Conservation (phyloP, 2,888 invertebrate genomes). For the Xanthia icteritia region DNA sequence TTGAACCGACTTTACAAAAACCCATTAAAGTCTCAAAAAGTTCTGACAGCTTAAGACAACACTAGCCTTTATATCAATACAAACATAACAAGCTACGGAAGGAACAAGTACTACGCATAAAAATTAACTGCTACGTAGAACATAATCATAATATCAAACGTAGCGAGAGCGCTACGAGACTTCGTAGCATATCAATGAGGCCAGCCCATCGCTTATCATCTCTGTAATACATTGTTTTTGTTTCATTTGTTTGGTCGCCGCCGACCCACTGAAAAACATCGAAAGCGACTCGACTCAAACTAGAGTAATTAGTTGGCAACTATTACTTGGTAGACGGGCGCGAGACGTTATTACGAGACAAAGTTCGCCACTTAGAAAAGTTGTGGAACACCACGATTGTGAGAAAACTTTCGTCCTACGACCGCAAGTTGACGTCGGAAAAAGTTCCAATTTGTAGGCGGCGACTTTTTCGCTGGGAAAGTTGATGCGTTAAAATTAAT, state of each 20-base stretch:
- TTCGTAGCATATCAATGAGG: constrained; percentile 73
- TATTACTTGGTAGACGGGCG: constrained; percentile 77
- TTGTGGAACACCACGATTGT: constrained; percentile 71
- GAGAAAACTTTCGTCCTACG: constrained; percentile 64
- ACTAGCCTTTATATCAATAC: constrained; percentile 9
- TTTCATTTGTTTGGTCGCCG: constrained; percentile 51
- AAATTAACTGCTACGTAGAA: constrained; percentile 67
- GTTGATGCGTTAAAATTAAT: constrained; percentile 79
- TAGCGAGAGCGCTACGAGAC: constrained; percentile 74
- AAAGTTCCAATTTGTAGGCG: constrained; percentile 69
- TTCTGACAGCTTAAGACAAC: constrained; percentile 24
- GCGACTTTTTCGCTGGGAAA: constrained; percentile 67
- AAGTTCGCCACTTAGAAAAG: constrained; percentile 80
- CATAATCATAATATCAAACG: constrained; percentile 68
- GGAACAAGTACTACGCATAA: constrained; percentile 46
- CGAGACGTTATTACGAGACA: constrained; percentile 80
- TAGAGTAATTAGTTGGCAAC: constrained; percentile 74
- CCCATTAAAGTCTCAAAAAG: constrained; percentile 33
- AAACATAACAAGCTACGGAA: constrained; percentile 50
- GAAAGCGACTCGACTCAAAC: constrained; percentile 61
- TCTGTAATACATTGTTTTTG: constrained; percentile 58
- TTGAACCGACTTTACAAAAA: constrained; percentile 34
- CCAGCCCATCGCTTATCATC: constrained; percentile 58
- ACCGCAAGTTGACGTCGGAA: constrained; percentile 57
- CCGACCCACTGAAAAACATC: constrained; percentile 65